Percentiles rank a stretch among this genome's conserved stretches.
These are phyloP conservation scores for Pangasianodon hypophthalmus DNA, from an alignment of 2,113 vertebrate species.

Conservation along the genomic window DNA sequence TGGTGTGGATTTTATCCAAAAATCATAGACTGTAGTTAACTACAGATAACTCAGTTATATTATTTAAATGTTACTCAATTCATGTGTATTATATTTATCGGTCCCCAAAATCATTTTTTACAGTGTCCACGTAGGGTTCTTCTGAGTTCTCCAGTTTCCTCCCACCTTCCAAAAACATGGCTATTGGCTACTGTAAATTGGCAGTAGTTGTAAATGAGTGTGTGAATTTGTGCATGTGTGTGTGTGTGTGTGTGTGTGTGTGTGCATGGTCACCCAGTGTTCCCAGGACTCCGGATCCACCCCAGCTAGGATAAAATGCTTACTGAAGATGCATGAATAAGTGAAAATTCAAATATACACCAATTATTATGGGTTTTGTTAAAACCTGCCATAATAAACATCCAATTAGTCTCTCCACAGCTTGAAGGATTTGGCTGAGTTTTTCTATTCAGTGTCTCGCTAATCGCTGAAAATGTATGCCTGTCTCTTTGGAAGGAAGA, in stretches of 20 bases:
- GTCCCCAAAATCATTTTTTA: background rate
- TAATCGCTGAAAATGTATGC: conserved; percentile 31
- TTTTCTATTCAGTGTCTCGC: background rate
- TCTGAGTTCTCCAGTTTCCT: background rate
- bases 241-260: background rate
- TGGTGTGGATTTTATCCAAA: background rate
- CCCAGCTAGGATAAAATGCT: background rate
- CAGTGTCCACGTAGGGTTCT: background rate
- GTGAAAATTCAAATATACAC: background rate
- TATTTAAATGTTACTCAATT: background rate
- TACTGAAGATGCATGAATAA: background rate
- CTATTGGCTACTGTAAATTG: background rate
- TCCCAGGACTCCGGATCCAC: background rate
- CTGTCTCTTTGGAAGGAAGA: conserved; percentile 25
- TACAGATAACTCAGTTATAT: background rate
- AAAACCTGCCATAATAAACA: conserved; percentile 20
- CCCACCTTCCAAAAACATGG: background rate
- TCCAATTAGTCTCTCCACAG: conserved; percentile 30
- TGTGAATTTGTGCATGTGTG: background rate
- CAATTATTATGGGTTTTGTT: background rate
- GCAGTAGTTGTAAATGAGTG: background rate
- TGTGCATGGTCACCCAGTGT: too few relatives aligned
- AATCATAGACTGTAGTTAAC: background rate
- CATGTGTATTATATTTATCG: too few relatives aligned
- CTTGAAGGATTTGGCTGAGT: conserved; percentile 18